phyloP scores from a whole-genome alignment of 2,797 vertebrate species.

The Iguana delicatissima region DNA sequence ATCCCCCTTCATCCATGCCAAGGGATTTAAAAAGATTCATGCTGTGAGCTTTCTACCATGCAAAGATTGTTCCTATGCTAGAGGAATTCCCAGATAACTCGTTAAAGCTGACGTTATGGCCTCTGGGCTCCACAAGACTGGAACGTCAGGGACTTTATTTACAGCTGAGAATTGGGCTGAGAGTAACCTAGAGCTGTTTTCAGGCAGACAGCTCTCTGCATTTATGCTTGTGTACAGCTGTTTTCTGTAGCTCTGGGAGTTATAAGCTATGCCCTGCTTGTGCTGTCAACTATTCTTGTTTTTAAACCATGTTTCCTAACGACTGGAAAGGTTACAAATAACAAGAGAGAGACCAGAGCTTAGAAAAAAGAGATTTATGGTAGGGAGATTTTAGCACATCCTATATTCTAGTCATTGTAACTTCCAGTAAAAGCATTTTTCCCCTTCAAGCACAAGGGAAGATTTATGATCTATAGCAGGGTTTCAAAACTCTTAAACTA shows the following conservation, averaged over 20 bases:
- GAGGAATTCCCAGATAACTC: constrained; percentile 47
- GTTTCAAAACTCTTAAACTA: background rate
- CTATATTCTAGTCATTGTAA: background rate
- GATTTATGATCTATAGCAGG: background rate
- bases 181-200: constrained; percentile 57
- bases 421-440: background rate
- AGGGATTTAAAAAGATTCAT: accelerated
- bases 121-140: constrained; percentile 30
- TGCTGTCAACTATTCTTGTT: constrained; percentile 62
- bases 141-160: constrained; percentile 31
- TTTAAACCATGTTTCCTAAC: constrained; percentile 55
- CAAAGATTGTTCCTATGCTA: constrained; percentile 38
- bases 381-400: background rate
- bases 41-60: accelerated
- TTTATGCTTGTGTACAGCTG: constrained; percentile 63
- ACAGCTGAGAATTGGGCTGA: constrained; percentile 60
- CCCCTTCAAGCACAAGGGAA: background rate
- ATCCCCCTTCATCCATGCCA: background rate
- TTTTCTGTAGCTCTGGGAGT: constrained; percentile 62
- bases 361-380: background rate
- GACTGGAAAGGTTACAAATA: constrained; percentile 12
- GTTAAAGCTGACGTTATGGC: constrained; percentile 34
- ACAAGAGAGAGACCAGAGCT: background rate
- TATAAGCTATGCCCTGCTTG: constrained; percentile 57
- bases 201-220: constrained; percentile 36